Conservation (phyloP, 2,113 vertebrate species). For the Egretta garzetta region DNA sequence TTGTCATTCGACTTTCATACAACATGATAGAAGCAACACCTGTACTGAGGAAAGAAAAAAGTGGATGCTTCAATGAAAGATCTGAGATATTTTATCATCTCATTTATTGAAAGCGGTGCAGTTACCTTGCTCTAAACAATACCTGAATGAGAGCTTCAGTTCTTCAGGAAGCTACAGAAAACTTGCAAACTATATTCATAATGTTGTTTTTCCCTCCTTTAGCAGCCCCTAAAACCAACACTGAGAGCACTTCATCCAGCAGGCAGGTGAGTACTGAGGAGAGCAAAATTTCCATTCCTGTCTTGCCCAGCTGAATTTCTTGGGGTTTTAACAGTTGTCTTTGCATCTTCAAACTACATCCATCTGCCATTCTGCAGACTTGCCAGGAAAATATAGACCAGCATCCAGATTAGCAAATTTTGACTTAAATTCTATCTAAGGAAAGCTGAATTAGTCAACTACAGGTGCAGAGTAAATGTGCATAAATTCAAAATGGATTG, state of each 20-base stretch:
- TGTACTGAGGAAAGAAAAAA: background rate
- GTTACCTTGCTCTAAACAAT: background rate
- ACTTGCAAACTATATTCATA: background rate
- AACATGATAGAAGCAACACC: background rate
- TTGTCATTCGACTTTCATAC: background rate
- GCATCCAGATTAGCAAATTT: background rate
- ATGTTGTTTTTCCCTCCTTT: background rate
- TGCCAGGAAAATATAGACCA: background rate
- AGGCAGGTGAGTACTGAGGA: slow-evolving; percentile 83
- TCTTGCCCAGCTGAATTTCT: background rate
- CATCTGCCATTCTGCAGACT: background rate
- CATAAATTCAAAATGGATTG: background rate
- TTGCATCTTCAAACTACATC: background rate
- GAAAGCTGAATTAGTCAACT: background rate
- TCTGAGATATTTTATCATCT: background rate
- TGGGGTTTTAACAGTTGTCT: background rate
- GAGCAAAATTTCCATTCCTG: background rate
- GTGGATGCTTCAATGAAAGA: background rate
- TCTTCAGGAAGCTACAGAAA: background rate
- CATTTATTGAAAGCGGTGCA: background rate
- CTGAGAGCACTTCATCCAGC: slow-evolving; percentile 81
- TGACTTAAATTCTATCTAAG: background rate
- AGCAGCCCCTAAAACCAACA: slow-evolving; percentile 79
- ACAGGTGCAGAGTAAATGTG: background rate
- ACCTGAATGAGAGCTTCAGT: background rate